phyloP scores from a whole-genome alignment of 1,140 invertebrate species.

The Asobara japonica region DNA sequence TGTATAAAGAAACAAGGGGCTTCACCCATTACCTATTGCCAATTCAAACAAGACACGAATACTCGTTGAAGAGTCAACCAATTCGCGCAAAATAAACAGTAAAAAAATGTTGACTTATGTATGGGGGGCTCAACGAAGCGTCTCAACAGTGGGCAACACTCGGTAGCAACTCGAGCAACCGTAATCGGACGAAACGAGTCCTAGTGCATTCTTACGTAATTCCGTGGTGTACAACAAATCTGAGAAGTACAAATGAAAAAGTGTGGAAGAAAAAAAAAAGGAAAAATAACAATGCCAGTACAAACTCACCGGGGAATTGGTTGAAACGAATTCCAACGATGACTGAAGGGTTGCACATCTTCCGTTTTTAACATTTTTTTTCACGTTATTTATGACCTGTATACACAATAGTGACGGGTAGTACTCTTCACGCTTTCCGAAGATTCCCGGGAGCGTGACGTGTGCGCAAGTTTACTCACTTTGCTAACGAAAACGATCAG shows the following conservation, averaged over 20 bases:
- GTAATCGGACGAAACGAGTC: conserved; percentile 35
- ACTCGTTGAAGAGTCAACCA: conserved; percentile 1
- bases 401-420: conserved; percentile 14
- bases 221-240: conserved; percentile 29
- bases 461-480: conserved; percentile 13
- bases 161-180: conserved; percentile 29
- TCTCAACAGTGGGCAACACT: conserved; percentile 35
- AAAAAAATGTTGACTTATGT: conserved; percentile 1
- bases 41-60: conserved; percentile 4
- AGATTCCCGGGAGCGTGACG: conserved; percentile 59
- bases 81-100: neutral
- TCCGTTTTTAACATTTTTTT: neutral
- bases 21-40: conserved; percentile 20
- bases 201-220: conserved; percentile 46
- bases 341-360: neutral
- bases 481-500: conserved; percentile 20
- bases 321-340: neutral
- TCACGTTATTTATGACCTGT: conserved; percentile 23
- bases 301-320: neutral
- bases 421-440: conserved; percentile 63
- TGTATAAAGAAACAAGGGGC: conserved; percentile 17
- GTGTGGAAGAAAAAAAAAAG: conserved; percentile 18
- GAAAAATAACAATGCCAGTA: conserved; percentile 21
- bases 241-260: conserved; percentile 38
- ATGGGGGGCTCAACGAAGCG: conserved; percentile 27